These are phyloP conservation scores for Chroicocephalus ridibundus DNA, from an alignment of 2,113 vertebrate genomes.

Conservation along the genomic window DNA sequence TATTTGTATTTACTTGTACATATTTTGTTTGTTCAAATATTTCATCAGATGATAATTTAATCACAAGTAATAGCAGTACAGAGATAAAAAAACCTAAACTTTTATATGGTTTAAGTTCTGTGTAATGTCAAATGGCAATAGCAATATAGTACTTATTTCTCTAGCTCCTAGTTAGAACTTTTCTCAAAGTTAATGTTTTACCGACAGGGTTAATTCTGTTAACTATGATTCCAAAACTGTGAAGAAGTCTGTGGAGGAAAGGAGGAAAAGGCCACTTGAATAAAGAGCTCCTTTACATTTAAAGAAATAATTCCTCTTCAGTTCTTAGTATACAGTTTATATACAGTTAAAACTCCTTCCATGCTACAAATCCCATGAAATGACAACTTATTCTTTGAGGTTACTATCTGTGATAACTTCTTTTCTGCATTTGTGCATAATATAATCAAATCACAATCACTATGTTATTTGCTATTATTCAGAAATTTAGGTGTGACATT, in stretches of 20 bases:
- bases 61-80: not conserved
- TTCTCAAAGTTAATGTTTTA: not conserved
- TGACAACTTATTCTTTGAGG: not conserved
- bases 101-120: constrained; percentile 35
- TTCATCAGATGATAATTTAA: constrained; percentile 21
- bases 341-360: not conserved
- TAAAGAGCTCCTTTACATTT: not conserved
- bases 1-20: constrained; percentile 54
- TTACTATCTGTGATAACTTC: not conserved
- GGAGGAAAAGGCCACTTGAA: not conserved
- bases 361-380: not conserved
- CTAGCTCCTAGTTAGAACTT: not conserved
- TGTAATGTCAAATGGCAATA: constrained; percentile 32
- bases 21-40: constrained; percentile 64
- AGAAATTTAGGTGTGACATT: not conserved
- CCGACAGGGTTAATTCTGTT: not conserved
- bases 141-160: constrained; percentile 19
- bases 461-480: not conserved
- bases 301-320: not conserved
- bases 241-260: not conserved
- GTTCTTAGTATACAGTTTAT: not conserved
- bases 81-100: not conserved
- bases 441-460: not conserved
- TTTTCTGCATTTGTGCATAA: not conserved
- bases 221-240: not conserved